A percentile compares a stretch with the other conserved stretches of the same genome.
Evolutionary conservation across 2,113 vertebrate genomes (phyloP).

Genomic region (Phalacrocorax carbo): DNA sequence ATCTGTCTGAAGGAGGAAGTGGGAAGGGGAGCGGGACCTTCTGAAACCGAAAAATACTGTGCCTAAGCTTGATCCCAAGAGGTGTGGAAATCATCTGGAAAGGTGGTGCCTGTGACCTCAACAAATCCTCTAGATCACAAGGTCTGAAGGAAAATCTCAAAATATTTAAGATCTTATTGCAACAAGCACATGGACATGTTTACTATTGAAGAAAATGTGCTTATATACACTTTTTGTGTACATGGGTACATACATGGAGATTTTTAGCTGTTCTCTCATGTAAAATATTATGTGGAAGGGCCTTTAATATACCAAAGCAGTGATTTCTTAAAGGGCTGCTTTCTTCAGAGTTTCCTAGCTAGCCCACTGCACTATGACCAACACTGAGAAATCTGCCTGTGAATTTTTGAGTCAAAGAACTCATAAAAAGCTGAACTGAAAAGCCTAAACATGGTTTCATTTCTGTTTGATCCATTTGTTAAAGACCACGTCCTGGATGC

Average conservation of each 20-base stretch:
- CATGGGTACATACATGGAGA: neutral
- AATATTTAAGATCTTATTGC: neutral
- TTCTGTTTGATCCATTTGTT: neutral
- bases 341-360: neutral
- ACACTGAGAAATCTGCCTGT: neutral
- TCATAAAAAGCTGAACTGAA: neutral
- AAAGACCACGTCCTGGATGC: neutral
- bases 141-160: neutral
- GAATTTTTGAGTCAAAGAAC: neutral
- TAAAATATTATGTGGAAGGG: neutral
- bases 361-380: neutral
- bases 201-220: neutral
- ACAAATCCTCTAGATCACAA: neutral
- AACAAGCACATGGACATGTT: neutral
- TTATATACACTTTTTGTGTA: neutral
- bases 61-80: neutral
- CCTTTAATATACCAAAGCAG: neutral
- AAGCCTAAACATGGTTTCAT: neutral
- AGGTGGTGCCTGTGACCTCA: fast-evolving
- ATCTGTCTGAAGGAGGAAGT: neutral
- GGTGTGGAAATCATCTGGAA: neutral
- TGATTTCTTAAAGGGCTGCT: neutral
- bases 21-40: neutral
- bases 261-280: neutral
- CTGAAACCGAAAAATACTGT: neutral